Evolutionary conservation across 2,888 invertebrate species (phyloP).

Genomic region (Megastigmus dorsalis): DNA sequence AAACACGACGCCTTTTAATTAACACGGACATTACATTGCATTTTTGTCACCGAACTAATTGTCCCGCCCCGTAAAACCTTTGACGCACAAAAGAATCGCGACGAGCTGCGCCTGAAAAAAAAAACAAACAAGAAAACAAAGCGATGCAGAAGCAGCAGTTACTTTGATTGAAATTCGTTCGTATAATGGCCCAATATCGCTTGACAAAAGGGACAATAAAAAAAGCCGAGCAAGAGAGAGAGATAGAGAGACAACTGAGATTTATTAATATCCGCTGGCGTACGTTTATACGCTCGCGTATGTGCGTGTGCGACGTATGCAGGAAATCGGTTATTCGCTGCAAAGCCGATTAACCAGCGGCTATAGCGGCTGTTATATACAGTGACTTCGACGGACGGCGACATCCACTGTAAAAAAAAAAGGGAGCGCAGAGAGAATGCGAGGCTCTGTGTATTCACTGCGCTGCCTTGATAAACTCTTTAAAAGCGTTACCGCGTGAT

Average conservation of each 20-base stretch:
- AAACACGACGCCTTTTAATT: too few relatives aligned
- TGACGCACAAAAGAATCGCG: too few relatives aligned
- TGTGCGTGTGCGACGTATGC: neutral
- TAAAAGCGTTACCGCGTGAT: too few relatives aligned
- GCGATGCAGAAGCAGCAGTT: neutral
- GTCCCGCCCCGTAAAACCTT: too few relatives aligned
- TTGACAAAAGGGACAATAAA: neutral
- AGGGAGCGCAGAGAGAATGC: neutral
- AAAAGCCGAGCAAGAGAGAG: neutral
- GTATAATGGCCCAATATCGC: neutral
- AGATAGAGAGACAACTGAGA: conserved; percentile 1
- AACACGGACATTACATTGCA: too few relatives aligned
- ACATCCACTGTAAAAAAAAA: neutral
- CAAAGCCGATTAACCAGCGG: conserved; percentile 33
- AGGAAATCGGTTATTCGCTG: conserved; percentile 45
- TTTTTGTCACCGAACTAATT: too few relatives aligned
- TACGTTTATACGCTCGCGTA: too few relatives aligned
- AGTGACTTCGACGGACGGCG: neutral
- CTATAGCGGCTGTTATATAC: too few relatives aligned
- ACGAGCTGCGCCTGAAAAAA: too few relatives aligned
- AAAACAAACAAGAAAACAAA: too few relatives aligned
- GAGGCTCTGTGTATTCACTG: neutral
- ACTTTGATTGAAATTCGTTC: conserved; percentile 18
- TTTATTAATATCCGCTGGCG: conserved; percentile 52
- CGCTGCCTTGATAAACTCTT: conserved; percentile 14